Conservation (phyloP, 2,113 vertebrate genomes). For the Ondatra zibethicus region DNA sequence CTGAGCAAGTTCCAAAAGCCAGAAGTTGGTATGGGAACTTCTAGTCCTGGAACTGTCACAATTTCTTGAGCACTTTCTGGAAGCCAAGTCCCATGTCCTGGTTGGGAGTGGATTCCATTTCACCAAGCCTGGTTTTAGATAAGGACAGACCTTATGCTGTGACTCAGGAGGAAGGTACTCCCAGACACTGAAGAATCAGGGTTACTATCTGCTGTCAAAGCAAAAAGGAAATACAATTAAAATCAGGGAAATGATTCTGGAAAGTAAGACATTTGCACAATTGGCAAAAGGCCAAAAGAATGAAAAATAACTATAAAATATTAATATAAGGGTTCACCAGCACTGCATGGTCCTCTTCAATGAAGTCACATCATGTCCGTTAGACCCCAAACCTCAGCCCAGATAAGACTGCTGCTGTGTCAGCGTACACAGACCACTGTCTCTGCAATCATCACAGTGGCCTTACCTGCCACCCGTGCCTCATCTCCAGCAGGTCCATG, state of each 20-base stretch:
- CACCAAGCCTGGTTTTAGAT: not conserved
- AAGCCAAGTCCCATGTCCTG: not conserved
- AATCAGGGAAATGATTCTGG: not conserved
- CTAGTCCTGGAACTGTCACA: not conserved
- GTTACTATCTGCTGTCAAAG: not conserved
- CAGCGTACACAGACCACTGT: accelerated
- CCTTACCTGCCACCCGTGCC: not conserved
- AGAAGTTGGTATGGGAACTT: not conserved
- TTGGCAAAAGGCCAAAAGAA: not conserved
- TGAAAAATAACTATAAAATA: not conserved
- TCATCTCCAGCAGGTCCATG: not conserved
- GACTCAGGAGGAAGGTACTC: not conserved
- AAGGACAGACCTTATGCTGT: not conserved
- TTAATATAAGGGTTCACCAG: not conserved
- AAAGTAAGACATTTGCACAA: not conserved
- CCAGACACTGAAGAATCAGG: not conserved
- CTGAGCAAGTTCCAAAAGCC: not conserved
- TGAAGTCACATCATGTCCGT: not conserved
- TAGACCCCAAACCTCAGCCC: not conserved
- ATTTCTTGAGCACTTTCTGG: not conserved
- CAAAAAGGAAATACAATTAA: not conserved
- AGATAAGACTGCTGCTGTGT: too few relatives aligned
- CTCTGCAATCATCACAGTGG: not conserved
- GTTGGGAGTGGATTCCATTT: not conserved
- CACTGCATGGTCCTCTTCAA: not conserved